A percentile compares a stretch with the other conserved stretches of the same genome.
Conservation (phyloP, 2,113 vertebrate species). For the Bombycilla garrulus region DNA sequence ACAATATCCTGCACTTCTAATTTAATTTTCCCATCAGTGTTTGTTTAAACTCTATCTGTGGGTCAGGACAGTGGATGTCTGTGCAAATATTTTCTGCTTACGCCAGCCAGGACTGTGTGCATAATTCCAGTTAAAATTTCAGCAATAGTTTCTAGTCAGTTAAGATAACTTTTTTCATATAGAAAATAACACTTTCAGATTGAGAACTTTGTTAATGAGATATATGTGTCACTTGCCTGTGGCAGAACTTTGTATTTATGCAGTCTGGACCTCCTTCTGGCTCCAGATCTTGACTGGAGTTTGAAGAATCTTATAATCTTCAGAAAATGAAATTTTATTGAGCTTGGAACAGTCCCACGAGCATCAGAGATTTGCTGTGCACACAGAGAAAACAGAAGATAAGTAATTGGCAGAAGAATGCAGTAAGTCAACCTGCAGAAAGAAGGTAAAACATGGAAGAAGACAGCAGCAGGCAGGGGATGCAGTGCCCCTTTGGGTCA, state of each 20-base stretch:
- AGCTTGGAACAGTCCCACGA: slow-evolving; percentile 3
- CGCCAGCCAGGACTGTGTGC: not conserved
- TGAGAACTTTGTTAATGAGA: slow-evolving; percentile 1
- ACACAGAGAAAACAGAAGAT: slow-evolving; percentile 20
- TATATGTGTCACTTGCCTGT: not conserved
- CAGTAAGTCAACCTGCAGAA: slow-evolving; percentile 21
- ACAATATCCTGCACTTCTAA: slow-evolving; percentile 61
- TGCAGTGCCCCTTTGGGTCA: not conserved
- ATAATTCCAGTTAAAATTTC: slow-evolving; percentile 24
- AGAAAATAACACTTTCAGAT: not conserved
- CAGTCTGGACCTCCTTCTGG: not conserved
- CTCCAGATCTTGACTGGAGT: slow-evolving; percentile 1
- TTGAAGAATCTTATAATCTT: slow-evolving; percentile 41
- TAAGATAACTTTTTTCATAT: not conserved
- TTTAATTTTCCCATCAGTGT: slow-evolving; percentile 57
- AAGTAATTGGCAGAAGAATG: slow-evolving; percentile 29
- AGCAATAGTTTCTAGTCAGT: not conserved
- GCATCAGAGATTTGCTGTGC: slow-evolving; percentile 9
- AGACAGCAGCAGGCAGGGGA: not conserved
- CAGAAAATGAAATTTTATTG: slow-evolving; percentile 51
- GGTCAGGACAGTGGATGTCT: slow-evolving; percentile 46
- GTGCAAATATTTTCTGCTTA: slow-evolving; percentile 38
- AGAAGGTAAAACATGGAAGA: not conserved
- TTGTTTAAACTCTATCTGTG: slow-evolving; percentile 55
- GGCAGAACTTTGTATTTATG: not conserved